A percentile compares a stretch with the other conserved stretches of the same genome.
Evolutionary conservation across 2,888 invertebrate genomes (phyloP).

Genomic region (Cheilosia scutellata): DNA sequence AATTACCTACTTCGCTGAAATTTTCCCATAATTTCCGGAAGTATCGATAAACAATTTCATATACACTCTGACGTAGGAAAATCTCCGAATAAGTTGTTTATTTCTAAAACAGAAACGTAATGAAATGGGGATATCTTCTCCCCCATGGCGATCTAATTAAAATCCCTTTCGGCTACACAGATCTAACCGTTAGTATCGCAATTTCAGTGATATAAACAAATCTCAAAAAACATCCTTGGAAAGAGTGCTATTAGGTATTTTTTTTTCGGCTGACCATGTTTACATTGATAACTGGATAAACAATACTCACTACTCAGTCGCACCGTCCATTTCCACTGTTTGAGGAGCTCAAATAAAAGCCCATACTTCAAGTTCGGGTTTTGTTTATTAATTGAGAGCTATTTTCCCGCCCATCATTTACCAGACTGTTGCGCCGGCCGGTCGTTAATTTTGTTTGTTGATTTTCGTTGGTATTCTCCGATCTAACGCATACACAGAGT

Average conservation of each 20-base stretch:
- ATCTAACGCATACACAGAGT: neutral
- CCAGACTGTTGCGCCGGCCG: conserved; percentile 39
- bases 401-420: conserved; percentile 39
- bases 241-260: conserved; percentile 9
- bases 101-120: neutral
- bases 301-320: conserved; percentile 45
- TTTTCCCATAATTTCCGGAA: neutral
- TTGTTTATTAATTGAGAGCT: conserved; percentile 64
- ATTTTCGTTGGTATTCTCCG: conserved; percentile 10
- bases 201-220: conserved; percentile 16
- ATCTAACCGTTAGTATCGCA: conserved; percentile 8
- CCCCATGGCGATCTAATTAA: conserved; percentile 29
- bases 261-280: conserved; percentile 61
- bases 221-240: conserved; percentile 27
- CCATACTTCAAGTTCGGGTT: conserved; percentile 26
- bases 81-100: conserved; percentile 5
- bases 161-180: neutral
- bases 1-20: neutral
- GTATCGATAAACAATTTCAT: neutral
- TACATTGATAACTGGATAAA: conserved; percentile 57
- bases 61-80: neutral
- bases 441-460: conserved; percentile 46
- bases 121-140: neutral
- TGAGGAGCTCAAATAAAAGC: conserved; percentile 41
- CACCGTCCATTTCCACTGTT: conserved; percentile 35